Base-by-base conservation (phyloP, 1,140 invertebrate genomes). In the Rhynchophorus ferrugineus region DNA sequence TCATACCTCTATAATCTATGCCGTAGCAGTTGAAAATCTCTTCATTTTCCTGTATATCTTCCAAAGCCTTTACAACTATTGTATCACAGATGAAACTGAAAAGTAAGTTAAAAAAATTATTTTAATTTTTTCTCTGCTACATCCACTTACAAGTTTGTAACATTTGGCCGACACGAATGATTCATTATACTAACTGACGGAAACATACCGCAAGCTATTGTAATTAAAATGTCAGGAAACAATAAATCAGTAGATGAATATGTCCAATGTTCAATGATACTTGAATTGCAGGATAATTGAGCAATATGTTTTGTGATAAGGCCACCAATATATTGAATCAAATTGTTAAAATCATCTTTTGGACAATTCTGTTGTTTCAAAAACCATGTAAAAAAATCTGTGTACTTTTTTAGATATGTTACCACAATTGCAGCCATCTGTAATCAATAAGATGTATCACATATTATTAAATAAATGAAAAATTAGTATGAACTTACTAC, bases 141-240 rank as follows among this genome's bases (percentile, higher is more conserved):
- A 51, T 24, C 49, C 38, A 61, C 69, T 70, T 67, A 89, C 84
- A 83, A 84, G 57, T 83, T 84, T 49, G 85, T 82, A 47, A 91
- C 84, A 64, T 84, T 87, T 5, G 89, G 82, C 67, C 88, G 80
- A 68, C 91, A 94, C 9, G 88, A 89, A 73, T 94, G 91, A 70
- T 94, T 94, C 82, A 93, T 85, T 73, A 93, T 83, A 63, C 87
- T 88, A 7, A 85, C 83, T n/a, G 87, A 84, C 0, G 88, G 87
- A 72, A 89, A 94, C 63, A 93, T 88, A 1, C 85, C 91, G 19
- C 86, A 87, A 8, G 85, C 88, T 33, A 89, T 72, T 33, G 83
- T 75, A n/a, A 78, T 73, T 64, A 87, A 76, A 42, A 70, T 60
- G 39, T 59, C 50, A 8, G 59, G 61, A 34, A 65, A 61, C 3